Evolutionary conservation across 1,140 invertebrate genomes (phyloP).

Genomic region (Cherax destructor): DNA sequence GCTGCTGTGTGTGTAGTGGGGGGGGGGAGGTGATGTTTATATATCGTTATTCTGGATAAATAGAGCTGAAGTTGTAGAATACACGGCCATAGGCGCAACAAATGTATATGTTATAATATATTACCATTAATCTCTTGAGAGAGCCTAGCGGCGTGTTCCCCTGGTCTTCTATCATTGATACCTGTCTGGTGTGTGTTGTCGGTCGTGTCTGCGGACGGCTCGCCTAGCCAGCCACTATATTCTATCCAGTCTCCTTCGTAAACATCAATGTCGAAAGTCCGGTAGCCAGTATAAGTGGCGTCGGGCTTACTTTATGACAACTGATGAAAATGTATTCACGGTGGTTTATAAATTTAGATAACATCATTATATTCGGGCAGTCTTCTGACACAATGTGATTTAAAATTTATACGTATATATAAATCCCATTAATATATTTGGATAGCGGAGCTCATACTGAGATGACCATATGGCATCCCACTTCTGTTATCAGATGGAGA

Average conservation of each 20-base stretch:
- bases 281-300: slow-evolving; percentile 30
- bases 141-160: neutral
- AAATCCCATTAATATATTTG: slow-evolving; percentile 59
- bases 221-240: slow-evolving; percentile 22
- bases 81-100: neutral
- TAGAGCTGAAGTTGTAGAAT: neutral
- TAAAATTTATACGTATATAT: slow-evolving; percentile 56
- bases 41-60: neutral
- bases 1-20: no score
- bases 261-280: slow-evolving; percentile 55
- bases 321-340: slow-evolving; percentile 33
- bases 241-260: slow-evolving; percentile 37
- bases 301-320: slow-evolving; percentile 18
- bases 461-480: slow-evolving; percentile 19
- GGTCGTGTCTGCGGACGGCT: slow-evolving; percentile 3
- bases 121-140: slow-evolving; percentile 5
- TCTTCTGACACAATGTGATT: slow-evolving; percentile 53
- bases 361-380: slow-evolving; percentile 48
- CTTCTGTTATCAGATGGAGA: slow-evolving; percentile 26
- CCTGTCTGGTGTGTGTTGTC: neutral
- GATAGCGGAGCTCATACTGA: neutral
- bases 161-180: slow-evolving; percentile 46
- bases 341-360: slow-evolving; percentile 61
- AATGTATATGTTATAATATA: neutral
- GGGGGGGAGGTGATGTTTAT: no score